Evolutionary conservation across 2,113 vertebrate genomes (phyloP).

Genomic region (Ahaetulla prasina): DNA sequence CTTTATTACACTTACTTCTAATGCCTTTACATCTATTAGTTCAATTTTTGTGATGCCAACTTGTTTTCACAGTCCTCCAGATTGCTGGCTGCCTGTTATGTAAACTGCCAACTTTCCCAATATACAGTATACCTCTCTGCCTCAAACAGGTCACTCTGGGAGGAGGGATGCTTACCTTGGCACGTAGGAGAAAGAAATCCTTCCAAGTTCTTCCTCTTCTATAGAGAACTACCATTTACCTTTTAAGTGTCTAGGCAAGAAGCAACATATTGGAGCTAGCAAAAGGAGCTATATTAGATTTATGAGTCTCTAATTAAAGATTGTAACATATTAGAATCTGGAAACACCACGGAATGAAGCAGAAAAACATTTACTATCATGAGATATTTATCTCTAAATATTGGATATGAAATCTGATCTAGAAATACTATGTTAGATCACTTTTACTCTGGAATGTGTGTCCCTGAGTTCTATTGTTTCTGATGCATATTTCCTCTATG

Average conservation of each 20-base stretch:
- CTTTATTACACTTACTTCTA: background rate
- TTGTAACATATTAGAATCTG: background rate
- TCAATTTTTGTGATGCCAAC: background rate
- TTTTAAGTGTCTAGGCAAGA: background rate
- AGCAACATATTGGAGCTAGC: background rate
- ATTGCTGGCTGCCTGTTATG: background rate
- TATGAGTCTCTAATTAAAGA: background rate
- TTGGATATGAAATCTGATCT: background rate
- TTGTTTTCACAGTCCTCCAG: background rate
- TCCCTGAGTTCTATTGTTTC: background rate
- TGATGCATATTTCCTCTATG: background rate
- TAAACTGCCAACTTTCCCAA: background rate
- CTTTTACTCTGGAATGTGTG: background rate
- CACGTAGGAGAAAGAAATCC: background rate
- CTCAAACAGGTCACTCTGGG: background rate
- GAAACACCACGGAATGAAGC: background rate
- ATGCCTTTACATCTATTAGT: background rate
- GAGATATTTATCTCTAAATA: background rate
- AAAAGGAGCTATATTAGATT: background rate
- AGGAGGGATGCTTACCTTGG: background rate
- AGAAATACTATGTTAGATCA: background rate
- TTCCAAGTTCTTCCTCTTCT: background rate
- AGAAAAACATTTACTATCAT: background rate
- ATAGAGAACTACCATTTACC: background rate
- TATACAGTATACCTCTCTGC: background rate